Evolutionary conservation across 30 jellyfish, hydroid and myxozoan genomes (phyloP).

Genomic region (Mastigias papua): DNA sequence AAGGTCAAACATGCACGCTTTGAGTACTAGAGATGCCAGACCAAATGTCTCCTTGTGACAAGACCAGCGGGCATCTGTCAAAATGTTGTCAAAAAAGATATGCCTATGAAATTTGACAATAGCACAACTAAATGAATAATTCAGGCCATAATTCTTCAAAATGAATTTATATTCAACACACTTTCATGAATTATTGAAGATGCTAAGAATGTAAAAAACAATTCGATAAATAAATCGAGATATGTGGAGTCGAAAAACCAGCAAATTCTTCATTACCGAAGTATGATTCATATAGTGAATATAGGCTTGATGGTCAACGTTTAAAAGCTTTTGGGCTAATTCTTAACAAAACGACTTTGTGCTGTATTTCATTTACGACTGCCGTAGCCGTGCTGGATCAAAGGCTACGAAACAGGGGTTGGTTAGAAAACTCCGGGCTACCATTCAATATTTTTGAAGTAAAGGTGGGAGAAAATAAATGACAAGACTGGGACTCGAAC

Average conservation of each 20-base stretch:
- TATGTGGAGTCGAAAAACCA: background rate
- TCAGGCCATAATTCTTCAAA: background rate
- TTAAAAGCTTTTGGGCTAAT: background rate
- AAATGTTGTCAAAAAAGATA: background rate
- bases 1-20: background rate
- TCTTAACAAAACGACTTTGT: too few species aligned
- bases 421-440: too few species aligned
- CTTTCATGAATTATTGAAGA: background rate
- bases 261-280: background rate
- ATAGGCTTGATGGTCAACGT: background rate
- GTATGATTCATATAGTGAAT: too few species aligned
- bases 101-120: background rate
- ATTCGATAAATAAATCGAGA: background rate
- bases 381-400: too few species aligned
- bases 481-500: too few species aligned
- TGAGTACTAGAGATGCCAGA: background rate
- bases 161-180: background rate
- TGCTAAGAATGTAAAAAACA: background rate
- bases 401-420: too few species aligned
- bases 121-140: background rate
- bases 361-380: too few species aligned
- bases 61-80: background rate
- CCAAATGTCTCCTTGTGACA: background rate
- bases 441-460: too few species aligned
- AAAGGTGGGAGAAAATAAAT: too few species aligned